Evolutionary conservation across 2,797 vertebrate species (phyloP), one percentile per base, ranked within the genome.

Genomic region (Poecilia velifera): DNA sequence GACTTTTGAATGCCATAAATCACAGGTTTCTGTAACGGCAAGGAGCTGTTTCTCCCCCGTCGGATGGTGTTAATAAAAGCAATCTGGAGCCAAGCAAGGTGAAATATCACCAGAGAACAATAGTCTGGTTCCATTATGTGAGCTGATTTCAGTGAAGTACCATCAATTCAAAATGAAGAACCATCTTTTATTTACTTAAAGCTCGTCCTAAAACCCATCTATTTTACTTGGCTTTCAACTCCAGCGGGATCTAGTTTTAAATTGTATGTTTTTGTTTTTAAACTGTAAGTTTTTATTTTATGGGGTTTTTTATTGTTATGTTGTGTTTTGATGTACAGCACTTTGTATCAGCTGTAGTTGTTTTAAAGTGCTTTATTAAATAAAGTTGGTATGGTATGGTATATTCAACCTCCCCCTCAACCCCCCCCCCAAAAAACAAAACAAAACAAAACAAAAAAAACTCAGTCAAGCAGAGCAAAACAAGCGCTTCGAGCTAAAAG

Each of bases 401-500:
- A 41, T 70, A 41, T 7, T 18, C 31, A 59, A 31, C 13, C 16
- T 12, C 55, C 16, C 0, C 20, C 20, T 25, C 3, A 25, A 34
- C 34, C 34, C 34, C 34, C 2, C 34, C 34, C 2, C 34, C 34
- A 2, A 70, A 22, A 1, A 68, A 39, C 20, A 25, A 70, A 22
- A 1, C 41, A 39, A 62, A 12, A 70, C 13, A 43, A 41, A 70
- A 31, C 31, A 31, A 64, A 34, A 64, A 36, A 34, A 7, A 2
- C 14, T 64, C 3, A 0, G 18, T 36, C 28, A 64, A 13, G 31
- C 28, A 18, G 31, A 77, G 80, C 34, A 57, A 76, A 74, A 68
- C 25, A 78, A 71, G 49, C 13, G 68, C 83, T 66, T n/a, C 0
- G 45, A 57, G 84, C 75, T 87, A 70, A 89, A 82, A 89, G 74